phyloP scores from a whole-genome alignment of 2,113 vertebrate genomes.

The Melospiza georgiana region DNA sequence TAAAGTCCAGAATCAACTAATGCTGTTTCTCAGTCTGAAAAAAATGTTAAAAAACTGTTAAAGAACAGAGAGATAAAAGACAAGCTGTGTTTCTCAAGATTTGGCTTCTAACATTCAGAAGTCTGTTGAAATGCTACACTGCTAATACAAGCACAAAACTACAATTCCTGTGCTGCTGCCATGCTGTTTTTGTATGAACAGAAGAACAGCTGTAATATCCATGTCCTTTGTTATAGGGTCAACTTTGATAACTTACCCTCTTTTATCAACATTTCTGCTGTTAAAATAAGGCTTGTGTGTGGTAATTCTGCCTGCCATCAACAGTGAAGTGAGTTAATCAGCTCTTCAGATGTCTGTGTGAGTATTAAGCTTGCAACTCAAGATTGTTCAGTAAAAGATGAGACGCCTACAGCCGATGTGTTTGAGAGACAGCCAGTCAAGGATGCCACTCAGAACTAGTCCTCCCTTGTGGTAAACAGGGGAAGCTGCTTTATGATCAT shows the following conservation, averaged over 20 bases:
- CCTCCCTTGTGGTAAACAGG: not conserved
- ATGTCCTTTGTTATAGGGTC: not conserved
- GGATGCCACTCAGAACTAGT: not conserved
- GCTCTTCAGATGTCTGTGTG: not conserved
- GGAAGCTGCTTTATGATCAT: not conserved
- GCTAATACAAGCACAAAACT: not conserved
- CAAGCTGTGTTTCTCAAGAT: not conserved
- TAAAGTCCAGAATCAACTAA: not conserved
- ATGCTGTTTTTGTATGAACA: not conserved
- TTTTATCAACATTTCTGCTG: not conserved
- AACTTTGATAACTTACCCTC: not conserved
- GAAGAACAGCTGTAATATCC: not conserved
- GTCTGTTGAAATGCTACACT: not conserved
- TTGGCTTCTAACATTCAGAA: not conserved
- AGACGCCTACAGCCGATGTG: accelerated
- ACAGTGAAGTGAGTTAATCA: not conserved
- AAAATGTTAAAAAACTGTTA: not conserved
- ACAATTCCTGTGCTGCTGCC: not conserved
- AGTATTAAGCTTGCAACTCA: not conserved
- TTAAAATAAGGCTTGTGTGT: not conserved
- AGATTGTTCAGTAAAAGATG: not conserved
- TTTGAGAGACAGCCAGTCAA: not conserved
- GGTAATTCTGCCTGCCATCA: not conserved
- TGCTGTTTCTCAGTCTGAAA: not conserved
- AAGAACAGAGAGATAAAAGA: not conserved